Percentiles rank a stretch among this genome's conserved stretches.
These are phyloP conservation scores for Drosophila lacicola DNA, from an alignment of 2,888 invertebrate genomes.

Conservation along the genomic window DNA sequence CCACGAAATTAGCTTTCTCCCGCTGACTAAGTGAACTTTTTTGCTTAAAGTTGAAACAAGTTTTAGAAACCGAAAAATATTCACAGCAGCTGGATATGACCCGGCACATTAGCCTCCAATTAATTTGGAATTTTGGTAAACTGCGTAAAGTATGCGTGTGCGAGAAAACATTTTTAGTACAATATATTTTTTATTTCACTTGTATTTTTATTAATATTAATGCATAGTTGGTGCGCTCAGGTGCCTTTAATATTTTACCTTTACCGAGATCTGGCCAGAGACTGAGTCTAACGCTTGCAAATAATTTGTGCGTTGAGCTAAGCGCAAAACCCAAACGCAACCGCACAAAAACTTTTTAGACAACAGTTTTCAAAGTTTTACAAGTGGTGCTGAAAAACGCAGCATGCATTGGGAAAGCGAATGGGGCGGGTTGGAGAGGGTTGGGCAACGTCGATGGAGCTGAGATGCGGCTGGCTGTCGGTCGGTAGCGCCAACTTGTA, in stretches of 20 bases:
- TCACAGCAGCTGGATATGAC: neutral
- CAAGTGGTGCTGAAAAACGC: conserved; percentile 60
- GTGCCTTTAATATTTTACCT: conserved; percentile 47
- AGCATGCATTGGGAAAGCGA: conserved; percentile 21
- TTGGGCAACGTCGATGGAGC: conserved; percentile 39
- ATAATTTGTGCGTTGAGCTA: conserved; percentile 75
- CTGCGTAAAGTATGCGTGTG: conserved; percentile 13
- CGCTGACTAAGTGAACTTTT: neutral
- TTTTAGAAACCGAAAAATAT: conserved; percentile 21
- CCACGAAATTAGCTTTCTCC: neutral
- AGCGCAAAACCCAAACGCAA: conserved; percentile 62
- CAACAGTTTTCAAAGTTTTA: conserved; percentile 77
- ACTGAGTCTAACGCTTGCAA: conserved; percentile 59
- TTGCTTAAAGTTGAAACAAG: neutral
- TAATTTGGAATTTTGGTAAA: conserved; percentile 25
- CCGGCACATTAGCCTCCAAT: conserved; percentile 27
- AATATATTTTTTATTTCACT: conserved; percentile 12
- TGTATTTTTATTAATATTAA: conserved; percentile 45
- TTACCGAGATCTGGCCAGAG: conserved; percentile 2
- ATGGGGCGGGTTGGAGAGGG: neutral
- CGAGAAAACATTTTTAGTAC: conserved; percentile 1
- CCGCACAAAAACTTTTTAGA: conserved; percentile 74
- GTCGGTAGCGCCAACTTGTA: conserved; percentile 52
- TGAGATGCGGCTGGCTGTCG: conserved; percentile 30
- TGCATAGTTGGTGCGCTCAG: conserved; percentile 21